Conservation (phyloP, 2,888 invertebrate species). For the Scrobipalpa atriplicella region DNA sequence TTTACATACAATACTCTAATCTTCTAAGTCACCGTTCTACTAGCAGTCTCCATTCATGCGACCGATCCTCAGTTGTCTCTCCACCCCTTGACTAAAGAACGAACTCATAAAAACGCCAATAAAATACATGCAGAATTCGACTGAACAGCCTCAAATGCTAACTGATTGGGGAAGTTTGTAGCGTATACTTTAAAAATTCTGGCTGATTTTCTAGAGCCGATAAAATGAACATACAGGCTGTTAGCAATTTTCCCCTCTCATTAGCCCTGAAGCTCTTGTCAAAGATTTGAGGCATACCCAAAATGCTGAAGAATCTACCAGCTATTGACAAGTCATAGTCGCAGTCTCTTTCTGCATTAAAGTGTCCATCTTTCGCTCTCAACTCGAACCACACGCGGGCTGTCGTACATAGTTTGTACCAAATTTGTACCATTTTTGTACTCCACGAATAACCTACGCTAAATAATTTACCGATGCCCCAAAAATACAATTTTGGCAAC, state of each 20-base stretch:
- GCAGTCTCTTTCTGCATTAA: not conserved
- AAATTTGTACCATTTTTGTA: slow-evolving; percentile 53
- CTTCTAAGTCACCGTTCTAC: slow-evolving; percentile 54
- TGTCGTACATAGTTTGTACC: slow-evolving; percentile 49
- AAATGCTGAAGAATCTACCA: not conserved
- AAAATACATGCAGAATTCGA: not conserved
- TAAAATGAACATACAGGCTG: not conserved
- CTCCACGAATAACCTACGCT: slow-evolving; percentile 70
- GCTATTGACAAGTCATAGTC: not conserved
- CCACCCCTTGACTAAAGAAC: slow-evolving; percentile 48
- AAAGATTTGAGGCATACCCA: not conserved
- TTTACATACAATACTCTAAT: slow-evolving; percentile 64
- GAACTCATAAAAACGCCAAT: slow-evolving; percentile 30
- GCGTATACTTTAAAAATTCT: not conserved
- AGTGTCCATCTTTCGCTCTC: not conserved
- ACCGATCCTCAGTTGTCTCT: slow-evolving; percentile 53
- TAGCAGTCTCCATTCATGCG: slow-evolving; percentile 53
- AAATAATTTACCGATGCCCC: slow-evolving; percentile 70
- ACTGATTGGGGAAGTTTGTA: not conserved
- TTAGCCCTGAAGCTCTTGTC: not conserved
- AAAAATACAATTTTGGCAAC: slow-evolving; percentile 80
- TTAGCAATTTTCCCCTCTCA: not conserved
- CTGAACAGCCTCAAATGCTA: not conserved
- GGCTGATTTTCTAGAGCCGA: not conserved
- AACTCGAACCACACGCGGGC: slow-evolving; percentile 45